Percentiles rank a stretch among this genome's conserved stretches.
These are phyloP conservation scores for Neodon shergylaensis DNA, from an alignment of 2,113 vertebrate species.

Conservation along the genomic window DNA sequence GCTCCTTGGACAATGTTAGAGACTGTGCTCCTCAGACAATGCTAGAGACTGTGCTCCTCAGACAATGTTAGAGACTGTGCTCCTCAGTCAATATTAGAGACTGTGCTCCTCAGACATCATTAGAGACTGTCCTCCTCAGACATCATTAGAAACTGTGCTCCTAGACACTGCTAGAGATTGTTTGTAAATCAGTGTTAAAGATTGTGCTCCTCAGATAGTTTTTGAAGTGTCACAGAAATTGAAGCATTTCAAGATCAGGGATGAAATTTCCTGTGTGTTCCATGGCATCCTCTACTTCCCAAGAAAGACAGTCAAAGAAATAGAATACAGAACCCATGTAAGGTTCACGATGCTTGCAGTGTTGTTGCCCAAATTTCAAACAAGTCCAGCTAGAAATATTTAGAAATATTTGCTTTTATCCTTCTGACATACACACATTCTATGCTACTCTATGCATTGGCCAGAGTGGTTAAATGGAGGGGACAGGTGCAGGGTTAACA, in stretches of 20 bases:
- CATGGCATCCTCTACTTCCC: neutral
- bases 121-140: accelerated
- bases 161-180: neutral
- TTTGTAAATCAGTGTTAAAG: neutral
- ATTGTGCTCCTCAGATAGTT: accelerated
- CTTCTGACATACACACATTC: neutral
- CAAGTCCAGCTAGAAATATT: neutral
- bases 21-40: neutral
- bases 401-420: neutral
- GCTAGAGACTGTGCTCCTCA: neutral
- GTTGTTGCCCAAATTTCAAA: neutral
- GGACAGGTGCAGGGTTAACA: accelerated
- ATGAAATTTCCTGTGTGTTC: no score
- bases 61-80: neutral
- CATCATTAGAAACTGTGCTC: neutral
- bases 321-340: neutral
- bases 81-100: neutral
- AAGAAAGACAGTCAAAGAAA: neutral
- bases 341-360: neutral
- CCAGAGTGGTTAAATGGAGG: neutral
- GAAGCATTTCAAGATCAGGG: accelerated
- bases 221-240: neutral
- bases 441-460: no score
- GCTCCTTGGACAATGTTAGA: neutral
- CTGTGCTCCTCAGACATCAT: neutral